Evolutionary conservation across 2,113 vertebrate species (phyloP).

Genomic region (Blennius ocellaris): DNA sequence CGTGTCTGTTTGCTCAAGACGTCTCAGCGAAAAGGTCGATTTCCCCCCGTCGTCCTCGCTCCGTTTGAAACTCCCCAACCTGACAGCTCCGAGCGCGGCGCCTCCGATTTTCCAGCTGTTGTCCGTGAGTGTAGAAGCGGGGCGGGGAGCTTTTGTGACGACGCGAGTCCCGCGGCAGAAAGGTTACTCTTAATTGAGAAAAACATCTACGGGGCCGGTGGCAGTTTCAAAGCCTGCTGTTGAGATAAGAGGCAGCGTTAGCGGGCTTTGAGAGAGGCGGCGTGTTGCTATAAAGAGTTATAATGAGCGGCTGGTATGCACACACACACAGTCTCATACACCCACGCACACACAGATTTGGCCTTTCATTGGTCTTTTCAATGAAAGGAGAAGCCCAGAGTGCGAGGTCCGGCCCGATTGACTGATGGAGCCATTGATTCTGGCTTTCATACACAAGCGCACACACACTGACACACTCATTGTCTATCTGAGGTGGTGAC

Average conservation of each 20-base stretch:
- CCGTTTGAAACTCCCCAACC: conserved; percentile 48
- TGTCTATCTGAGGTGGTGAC: conserved; percentile 57
- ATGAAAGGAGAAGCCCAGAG: conserved; percentile 41
- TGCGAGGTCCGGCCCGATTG: conserved; percentile 40
- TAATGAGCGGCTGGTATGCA: conserved; percentile 58
- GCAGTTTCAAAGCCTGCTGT: conserved; percentile 53
- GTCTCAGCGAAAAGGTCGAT: conserved; percentile 72
- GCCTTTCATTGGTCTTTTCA: conserved; percentile 25
- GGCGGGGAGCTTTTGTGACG: conserved; percentile 51
- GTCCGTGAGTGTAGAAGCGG: conserved; percentile 57
- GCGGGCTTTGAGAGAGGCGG: conserved; percentile 33
- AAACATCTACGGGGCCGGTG: conserved; percentile 61
- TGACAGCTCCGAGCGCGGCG: conserved; percentile 57
- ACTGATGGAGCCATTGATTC: conserved; percentile 69
- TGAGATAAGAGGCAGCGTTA: conserved; percentile 59
- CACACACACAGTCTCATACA: background rate
- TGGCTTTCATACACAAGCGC: background rate
- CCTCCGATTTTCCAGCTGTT: conserved; percentile 53
- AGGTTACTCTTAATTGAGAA: conserved; percentile 74
- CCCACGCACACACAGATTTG: background rate
- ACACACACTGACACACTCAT: background rate
- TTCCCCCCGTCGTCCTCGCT: conserved; percentile 51
- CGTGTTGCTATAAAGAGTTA: conserved; percentile 46
- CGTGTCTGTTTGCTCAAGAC: conserved; percentile 50
- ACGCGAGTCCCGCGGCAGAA: conserved; percentile 54